Base-by-base conservation (phyloP, 1,140 invertebrate species). In the Drosophila navojoa region DNA sequence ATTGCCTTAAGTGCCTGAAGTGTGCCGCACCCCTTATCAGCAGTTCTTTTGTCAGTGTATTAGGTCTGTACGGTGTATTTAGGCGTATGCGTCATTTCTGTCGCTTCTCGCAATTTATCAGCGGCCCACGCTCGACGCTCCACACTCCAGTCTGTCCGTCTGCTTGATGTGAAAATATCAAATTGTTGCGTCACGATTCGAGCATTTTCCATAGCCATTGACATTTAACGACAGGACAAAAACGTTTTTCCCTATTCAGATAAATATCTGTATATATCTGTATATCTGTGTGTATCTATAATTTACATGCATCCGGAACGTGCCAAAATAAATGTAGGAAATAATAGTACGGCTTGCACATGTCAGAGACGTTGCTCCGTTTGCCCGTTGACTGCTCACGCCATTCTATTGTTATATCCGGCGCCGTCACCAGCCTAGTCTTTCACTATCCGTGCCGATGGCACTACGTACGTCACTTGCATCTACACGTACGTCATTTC, bases 111-210 rank as follows among this genome's bases (percentile, higher is more conserved):
- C 59, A 52, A n/a, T 42, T 55, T 73, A 61, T 69, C 71, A 73
- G 58, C 63, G 44, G 47, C 29, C 55, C 63, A 68, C 69, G 29
- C 38, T 49, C 10, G 5, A 29, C 27, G 27, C 25, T 40, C 10
- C 35, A n/a, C 19, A 1, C 5, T 29, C 50, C 35, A 9, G n/a
- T 25, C n/a, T 11, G 25, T 40, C 11, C 22, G 54, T 42, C 13
- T 11, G 25, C 38, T 58, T 69, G 57, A 67, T 87, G 82, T 79
- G 71, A 82, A 82, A 76, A 79, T 87, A 82, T 76, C 57, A 62
- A 32, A 79, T 52, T 72, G 71, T 86, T 87, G 71, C 81, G 81
- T 86, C 82, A 86, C 61, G 58, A 45, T 45, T 66, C 77, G 59
- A 76, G 58, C 77, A 77, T 72, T 86, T 75, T 15, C 44, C 54